Evolutionary conservation across 1,140 invertebrate species (phyloP), one percentile per base, ranked within the genome.

Genomic region (Harlomillsia oculata): DNA sequence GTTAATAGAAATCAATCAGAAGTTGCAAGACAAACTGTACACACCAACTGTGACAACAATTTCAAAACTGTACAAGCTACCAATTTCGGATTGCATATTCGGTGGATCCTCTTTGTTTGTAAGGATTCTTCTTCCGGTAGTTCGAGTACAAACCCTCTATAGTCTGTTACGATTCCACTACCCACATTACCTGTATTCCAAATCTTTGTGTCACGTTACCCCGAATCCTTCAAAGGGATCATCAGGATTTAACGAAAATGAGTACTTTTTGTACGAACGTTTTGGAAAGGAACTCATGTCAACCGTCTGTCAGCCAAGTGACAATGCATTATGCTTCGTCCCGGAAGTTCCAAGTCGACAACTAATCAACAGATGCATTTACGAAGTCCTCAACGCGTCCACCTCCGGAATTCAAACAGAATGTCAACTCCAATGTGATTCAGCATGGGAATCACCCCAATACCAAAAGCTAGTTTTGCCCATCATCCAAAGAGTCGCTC

Each of bases 71-170:
- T 56, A 52, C 36, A 51, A 56, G 43, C 29, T 61, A 48, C 53
- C 46, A 5, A 52, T 61, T 14, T 53, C 54, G 5, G 59, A 61
- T 23, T 61, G 59, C 29, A 53, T 61, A 23, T 53, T 52, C 36
- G 41, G 46, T 1, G 13, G 8, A 6, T 56, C 16, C 1, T 25
- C 25, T 20, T 34, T 61, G 5, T 23, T 56, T 1, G 59, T 61
- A 11, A 36, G 46, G 28, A 39, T 61, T 30, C 53, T 61, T 2
- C 29, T 61, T 13, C 59, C 59, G 2, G 48, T 61, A 5, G 21
- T 28, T 32, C 21, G 32, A 16, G 26, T 30, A 20, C 20, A 21
- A 2, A 18, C 25, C 14, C 18, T 16, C 6, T 61, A 30, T 32
- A 40, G 21, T 13, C 16, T 53, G 9, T 21, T 56, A 0, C 44